phyloP scores from a whole-genome alignment of 2,797 vertebrate genomes.

The Rhinoraja longicauda region DNA sequence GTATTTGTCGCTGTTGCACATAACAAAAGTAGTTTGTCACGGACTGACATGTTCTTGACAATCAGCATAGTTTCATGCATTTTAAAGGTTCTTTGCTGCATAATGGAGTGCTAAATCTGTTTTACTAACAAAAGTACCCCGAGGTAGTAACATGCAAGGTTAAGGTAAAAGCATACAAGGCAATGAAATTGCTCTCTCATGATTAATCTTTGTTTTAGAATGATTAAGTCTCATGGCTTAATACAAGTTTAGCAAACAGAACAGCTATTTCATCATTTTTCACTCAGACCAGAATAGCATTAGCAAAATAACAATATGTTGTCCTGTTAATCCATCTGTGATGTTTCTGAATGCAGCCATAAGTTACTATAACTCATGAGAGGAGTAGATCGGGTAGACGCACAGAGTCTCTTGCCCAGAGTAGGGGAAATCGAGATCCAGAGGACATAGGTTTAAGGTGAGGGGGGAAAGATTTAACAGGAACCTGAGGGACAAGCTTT shows the following conservation, averaged over 20 bases:
- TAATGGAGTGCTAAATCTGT: conserved; percentile 51
- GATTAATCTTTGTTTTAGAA: conserved; percentile 69
- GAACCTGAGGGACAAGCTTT: too few relatives aligned
- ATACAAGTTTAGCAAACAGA: conserved; percentile 56
- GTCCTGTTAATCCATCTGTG: neutral
- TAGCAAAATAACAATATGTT: conserved; percentile 40
- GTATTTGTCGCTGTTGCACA: conserved; percentile 51
- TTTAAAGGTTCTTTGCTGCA: conserved; percentile 51
- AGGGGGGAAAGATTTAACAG: too few relatives aligned
- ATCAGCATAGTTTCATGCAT: conserved; percentile 63
- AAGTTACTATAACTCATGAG: neutral
- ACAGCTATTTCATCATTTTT: conserved; percentile 70
- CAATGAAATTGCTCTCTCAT: conserved; percentile 71
- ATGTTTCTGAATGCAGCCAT: neutral
- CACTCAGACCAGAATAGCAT: conserved; percentile 46
- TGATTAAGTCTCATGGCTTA: conserved; percentile 63
- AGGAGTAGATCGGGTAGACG: too few relatives aligned
- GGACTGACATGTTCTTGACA: conserved; percentile 58
- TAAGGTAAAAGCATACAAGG: conserved; percentile 61
- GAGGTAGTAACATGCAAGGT: conserved; percentile 67
- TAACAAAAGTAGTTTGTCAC: conserved; percentile 65
- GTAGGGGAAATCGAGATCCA: too few relatives aligned
- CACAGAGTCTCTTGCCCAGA: too few relatives aligned
- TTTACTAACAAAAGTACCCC: conserved; percentile 50
- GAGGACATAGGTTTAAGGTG: too few relatives aligned